phyloP scores from a whole-genome alignment of 2,888 invertebrate species.

The Andrena praecox region DNA sequence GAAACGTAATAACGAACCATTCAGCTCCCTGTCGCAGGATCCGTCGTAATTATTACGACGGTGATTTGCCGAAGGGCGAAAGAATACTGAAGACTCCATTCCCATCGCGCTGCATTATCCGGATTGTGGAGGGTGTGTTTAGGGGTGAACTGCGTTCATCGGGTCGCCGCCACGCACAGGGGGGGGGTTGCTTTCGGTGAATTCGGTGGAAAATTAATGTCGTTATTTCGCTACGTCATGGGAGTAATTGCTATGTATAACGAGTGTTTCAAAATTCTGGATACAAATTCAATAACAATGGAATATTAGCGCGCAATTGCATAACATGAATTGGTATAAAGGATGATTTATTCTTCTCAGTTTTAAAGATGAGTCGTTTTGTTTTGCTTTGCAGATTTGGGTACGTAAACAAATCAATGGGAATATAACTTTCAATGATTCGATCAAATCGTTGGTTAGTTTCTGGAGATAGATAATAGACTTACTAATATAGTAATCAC shows the following conservation, averaged over 20 bases:
- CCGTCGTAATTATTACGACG: slow-evolving; percentile 54
- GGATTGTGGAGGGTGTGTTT: slow-evolving; percentile 50
- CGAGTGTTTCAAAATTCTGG: not conserved
- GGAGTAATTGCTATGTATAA: slow-evolving; percentile 6
- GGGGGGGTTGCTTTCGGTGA: slow-evolving; percentile 31
- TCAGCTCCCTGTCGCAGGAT: slow-evolving; percentile 33
- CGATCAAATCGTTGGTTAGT: too few species aligned
- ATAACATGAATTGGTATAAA: too few species aligned
- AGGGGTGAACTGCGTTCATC: slow-evolving; percentile 14
- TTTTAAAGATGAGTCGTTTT: too few species aligned
- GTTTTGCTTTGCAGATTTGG: too few species aligned
- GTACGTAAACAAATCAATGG: too few species aligned
- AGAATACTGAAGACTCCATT: slow-evolving; percentile 55
- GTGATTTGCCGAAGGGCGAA: slow-evolving; percentile 48
- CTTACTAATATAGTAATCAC: too few species aligned
- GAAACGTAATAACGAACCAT: slow-evolving; percentile 72
- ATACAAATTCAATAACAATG: not conserved
- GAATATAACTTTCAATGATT: too few species aligned
- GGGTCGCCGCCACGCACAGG: slow-evolving; percentile 21
- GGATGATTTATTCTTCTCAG: too few species aligned
- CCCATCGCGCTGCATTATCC: slow-evolving; percentile 57
- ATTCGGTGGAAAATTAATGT: slow-evolving; percentile 37
- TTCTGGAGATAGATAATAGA: too few species aligned
- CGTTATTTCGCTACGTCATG: not conserved
- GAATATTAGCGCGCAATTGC: not conserved